Evolutionary conservation across 2,888 invertebrate species (phyloP).

Genomic region (Pterostichus madidus): DNA sequence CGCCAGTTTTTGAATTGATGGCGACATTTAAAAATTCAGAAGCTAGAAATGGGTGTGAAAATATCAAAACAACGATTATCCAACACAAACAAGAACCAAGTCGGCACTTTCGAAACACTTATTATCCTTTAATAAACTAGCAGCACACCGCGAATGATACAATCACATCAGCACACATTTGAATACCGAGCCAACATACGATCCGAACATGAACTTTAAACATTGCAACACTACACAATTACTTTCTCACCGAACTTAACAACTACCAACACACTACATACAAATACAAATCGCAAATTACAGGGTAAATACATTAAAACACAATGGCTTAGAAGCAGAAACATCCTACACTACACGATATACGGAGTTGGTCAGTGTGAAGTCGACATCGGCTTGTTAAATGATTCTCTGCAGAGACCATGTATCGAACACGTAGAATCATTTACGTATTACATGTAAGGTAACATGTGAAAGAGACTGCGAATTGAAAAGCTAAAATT

Average conservation of each 20-base stretch:
- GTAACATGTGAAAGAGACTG: background rate
- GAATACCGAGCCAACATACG: background rate
- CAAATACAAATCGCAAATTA: constrained; percentile 36
- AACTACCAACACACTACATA: constrained; percentile 1
- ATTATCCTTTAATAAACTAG: constrained; percentile 8
- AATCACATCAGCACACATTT: constrained; percentile 14
- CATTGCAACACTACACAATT: constrained; percentile 40
- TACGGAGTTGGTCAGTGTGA: background rate
- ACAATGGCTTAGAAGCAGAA: constrained; percentile 22
- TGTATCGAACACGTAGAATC: background rate
- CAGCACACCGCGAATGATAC: background rate
- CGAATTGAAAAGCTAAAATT: too few relatives aligned
- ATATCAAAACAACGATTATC: constrained; percentile 1
- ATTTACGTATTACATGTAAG: background rate
- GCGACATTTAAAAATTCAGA: too few relatives aligned
- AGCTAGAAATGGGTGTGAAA: too few relatives aligned
- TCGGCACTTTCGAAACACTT: background rate
- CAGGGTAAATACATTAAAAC: constrained; percentile 49
- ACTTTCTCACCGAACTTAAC: constrained; percentile 14
- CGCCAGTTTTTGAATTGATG: too few relatives aligned
- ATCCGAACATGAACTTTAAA: constrained; percentile 31
- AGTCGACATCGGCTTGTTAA: too few relatives aligned
- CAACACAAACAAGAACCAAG: background rate
- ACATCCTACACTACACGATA: constrained; percentile 13
- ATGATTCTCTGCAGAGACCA: background rate